These are phyloP conservation scores for Raphicerus campestris DNA, from an alignment of 2,113 vertebrate species.

Conservation along the genomic window DNA sequence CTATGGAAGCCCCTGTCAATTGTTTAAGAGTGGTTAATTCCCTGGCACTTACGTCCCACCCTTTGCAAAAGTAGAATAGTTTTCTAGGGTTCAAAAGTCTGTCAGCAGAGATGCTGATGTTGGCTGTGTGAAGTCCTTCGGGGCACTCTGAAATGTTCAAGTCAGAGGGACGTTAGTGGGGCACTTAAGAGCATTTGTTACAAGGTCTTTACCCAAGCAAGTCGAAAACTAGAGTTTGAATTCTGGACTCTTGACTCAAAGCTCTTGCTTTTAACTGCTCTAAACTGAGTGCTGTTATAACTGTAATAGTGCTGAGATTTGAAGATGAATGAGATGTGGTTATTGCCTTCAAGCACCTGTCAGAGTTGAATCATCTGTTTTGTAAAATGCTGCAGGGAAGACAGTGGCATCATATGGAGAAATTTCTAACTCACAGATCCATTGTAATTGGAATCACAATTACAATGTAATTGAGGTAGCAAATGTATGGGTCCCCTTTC, in stretches of 20 bases:
- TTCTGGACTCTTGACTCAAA: neutral
- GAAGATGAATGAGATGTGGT: neutral
- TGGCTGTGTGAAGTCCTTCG: neutral
- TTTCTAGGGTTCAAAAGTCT: conserved; percentile 14
- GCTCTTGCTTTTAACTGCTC: neutral
- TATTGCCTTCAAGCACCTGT: neutral
- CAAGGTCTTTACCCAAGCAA: neutral
- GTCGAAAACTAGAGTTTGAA: conserved; percentile 17
- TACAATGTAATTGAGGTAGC: no score
- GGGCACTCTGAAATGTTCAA: neutral
- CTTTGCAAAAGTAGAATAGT: neutral
- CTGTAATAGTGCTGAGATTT: neutral
- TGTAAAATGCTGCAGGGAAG: neutral
- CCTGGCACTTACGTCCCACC: neutral
- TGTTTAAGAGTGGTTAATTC: conserved; percentile 5
- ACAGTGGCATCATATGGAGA: neutral
- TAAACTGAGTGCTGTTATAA: neutral
- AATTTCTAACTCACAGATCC: neutral
- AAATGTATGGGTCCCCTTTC: neutral
- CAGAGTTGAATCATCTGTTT: neutral
- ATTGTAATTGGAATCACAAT: neutral
- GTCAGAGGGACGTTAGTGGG: neutral
- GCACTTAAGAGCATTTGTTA: neutral
- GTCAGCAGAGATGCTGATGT: neutral
- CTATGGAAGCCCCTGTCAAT: neutral